A percentile compares a stretch with the other conserved stretches of the same genome.
phyloP scores from a whole-genome alignment of 2,113 vertebrate genomes.

The Cranoglanis bouderius region DNA sequence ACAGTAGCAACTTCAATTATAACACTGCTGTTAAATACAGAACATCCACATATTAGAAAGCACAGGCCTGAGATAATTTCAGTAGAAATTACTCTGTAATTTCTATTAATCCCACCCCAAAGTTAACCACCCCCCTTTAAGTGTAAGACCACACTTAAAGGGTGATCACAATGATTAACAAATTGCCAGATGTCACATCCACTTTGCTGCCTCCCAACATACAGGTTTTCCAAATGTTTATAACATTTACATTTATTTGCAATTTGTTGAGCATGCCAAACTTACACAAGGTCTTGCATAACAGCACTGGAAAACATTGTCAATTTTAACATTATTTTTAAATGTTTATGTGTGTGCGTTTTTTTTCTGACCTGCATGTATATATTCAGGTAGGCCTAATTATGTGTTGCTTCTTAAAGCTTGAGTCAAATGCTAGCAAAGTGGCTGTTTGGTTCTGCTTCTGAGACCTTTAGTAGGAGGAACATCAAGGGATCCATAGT shows the following conservation, averaged over 20 bases:
- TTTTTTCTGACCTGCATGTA: neutral
- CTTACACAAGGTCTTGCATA: neutral
- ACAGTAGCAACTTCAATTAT: neutral
- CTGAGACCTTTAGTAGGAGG: conserved; percentile 87
- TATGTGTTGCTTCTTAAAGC: conserved; percentile 72
- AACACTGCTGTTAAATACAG: neutral
- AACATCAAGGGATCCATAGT: conserved; percentile 94
- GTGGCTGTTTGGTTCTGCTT: conserved; percentile 92
- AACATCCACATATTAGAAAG: neutral
- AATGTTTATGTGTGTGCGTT: conserved; percentile 29
- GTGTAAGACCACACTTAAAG: conserved; percentile 79
- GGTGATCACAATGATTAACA: conserved; percentile 84
- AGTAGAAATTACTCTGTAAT: neutral
- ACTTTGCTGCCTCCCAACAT: conserved; percentile 88
- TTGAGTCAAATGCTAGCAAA: conserved; percentile 88
- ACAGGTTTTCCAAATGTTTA: conserved; percentile 80
- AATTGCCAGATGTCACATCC: conserved; percentile 80
- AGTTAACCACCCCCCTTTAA: too few relatives aligned
- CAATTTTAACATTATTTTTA: conserved; percentile 38
- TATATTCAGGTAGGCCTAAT: conserved; percentile 8
- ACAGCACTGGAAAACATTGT: neutral
- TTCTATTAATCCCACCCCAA: too few relatives aligned
- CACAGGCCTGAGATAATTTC: neutral
- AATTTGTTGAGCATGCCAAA: neutral
- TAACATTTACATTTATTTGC: conserved; percentile 45